These are phyloP conservation scores for Urocyon cinereoargenteus DNA, from an alignment of 2,797 vertebrate species.

Conservation along the genomic window DNA sequence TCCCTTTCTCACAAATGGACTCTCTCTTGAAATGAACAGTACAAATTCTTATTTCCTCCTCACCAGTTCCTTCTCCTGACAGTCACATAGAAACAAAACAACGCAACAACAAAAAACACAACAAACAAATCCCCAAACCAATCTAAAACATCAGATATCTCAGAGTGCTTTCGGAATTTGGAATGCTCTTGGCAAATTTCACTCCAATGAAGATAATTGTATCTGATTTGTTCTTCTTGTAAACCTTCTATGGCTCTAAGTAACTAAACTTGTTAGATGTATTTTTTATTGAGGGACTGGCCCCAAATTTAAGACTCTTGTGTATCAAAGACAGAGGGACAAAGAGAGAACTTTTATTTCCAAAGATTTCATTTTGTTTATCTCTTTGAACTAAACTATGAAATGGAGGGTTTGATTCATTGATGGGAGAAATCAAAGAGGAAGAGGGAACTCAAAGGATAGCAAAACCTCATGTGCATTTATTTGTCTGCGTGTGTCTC, in stretches of 20 bases:
- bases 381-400: not conserved
- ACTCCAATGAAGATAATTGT: not conserved
- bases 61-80: not conserved
- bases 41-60: not conserved
- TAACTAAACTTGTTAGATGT: not conserved
- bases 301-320: not conserved
- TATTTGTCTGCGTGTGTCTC: not conserved
- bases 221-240: not conserved
- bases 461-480: not conserved
- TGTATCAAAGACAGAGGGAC: not conserved
- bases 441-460: not conserved
- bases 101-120: not conserved
- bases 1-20: not conserved
- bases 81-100: not conserved
- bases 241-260: not conserved
- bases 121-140: not conserved
- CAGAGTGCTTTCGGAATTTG: not conserved
- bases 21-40: not conserved
- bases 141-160: not conserved
- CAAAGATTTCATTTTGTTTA: constrained; percentile 3
- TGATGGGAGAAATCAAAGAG: not conserved
- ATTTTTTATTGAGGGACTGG: not conserved
- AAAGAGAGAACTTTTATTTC: not conserved
- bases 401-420: not conserved
- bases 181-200: constrained; percentile 21